Percentiles rank a stretch among this genome's conserved stretches.
phyloP scores from a whole-genome alignment of 2,888 invertebrate genomes.

The Pycnomerus fuliginosus region DNA sequence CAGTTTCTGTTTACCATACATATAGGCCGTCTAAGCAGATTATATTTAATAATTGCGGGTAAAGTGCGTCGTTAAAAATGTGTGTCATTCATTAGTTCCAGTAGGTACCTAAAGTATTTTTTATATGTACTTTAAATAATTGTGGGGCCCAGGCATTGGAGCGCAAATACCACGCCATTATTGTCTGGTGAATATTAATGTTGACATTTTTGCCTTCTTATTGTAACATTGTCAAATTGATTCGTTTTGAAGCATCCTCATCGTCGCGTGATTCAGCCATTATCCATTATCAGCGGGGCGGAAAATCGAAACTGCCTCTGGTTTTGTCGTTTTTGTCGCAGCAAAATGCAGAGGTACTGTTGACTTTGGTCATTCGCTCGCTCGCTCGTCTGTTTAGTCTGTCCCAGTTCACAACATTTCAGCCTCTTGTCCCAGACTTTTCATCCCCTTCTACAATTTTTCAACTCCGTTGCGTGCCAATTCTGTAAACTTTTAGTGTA shows the following conservation, averaged over 20 bases:
- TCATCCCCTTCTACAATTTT: conserved; percentile 1
- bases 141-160: conserved; percentile 40
- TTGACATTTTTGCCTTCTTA: conserved; percentile 30
- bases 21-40: too few relatives aligned
- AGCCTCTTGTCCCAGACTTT: not conserved
- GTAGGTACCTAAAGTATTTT: too few relatives aligned
- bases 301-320: conserved; percentile 2
- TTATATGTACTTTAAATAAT: conserved; percentile 27
- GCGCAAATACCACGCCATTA: conserved; percentile 38
- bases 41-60: too few relatives aligned
- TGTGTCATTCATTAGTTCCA: conserved; percentile 18
- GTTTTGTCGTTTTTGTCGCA: not conserved
- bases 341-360: too few relatives aligned
- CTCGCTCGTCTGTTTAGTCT: not conserved
- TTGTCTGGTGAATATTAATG: conserved; percentile 34
- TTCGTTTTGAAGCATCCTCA: conserved; percentile 31
- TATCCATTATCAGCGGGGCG: conserved; percentile 1
- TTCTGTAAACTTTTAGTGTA: too few relatives aligned
- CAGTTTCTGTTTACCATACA: too few relatives aligned
- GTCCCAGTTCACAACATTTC: not conserved
- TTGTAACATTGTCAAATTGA: conserved; percentile 27
- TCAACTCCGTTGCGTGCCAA: not conserved
- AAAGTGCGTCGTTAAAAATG: conserved; percentile 20
- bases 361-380: too few relatives aligned
- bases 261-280: too few relatives aligned